Conservation (phyloP, 2,797 vertebrate genomes). For the Notolepis coatsorum region DNA sequence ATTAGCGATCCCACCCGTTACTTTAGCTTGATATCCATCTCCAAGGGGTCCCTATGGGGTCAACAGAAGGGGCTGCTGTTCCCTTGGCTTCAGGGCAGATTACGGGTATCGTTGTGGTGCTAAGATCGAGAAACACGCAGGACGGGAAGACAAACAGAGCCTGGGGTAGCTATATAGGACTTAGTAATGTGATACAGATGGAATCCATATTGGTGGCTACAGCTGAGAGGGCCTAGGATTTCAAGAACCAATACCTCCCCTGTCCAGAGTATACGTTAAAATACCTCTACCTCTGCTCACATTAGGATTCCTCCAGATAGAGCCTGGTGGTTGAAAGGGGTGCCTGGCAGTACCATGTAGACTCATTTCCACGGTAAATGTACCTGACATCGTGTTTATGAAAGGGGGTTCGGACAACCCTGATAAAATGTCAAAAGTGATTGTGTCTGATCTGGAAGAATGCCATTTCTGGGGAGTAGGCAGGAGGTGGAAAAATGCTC, state of each 20-base stretch:
- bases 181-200: slow-evolving; percentile 62
- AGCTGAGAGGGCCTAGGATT: slow-evolving; percentile 28
- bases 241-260: slow-evolving; percentile 14
- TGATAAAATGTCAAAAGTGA: slow-evolving; percentile 31
- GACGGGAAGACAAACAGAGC: slow-evolving; percentile 37
- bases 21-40: slow-evolving; percentile 37
- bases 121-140: slow-evolving; percentile 32
- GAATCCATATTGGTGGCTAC: slow-evolving; percentile 46
- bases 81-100: slow-evolving; percentile 20
- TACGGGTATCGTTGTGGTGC: slow-evolving; percentile 20
- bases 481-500: background rate
- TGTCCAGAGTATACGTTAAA: slow-evolving; percentile 23
- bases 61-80: background rate
- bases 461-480: slow-evolving; percentile 1
- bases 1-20: slow-evolving; percentile 18
- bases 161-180: slow-evolving; percentile 25
- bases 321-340: slow-evolving; percentile 12
- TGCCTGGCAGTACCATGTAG: slow-evolving; percentile 1
- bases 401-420: slow-evolving; percentile 21
- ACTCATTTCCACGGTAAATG: slow-evolving; percentile 9
- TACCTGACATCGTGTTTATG: slow-evolving; percentile 33
- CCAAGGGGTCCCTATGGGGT: slow-evolving; percentile 12
- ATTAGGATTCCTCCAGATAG: background rate
- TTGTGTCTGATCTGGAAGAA: background rate
- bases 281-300: slow-evolving; percentile 6